Evolutionary conservation across 1,140 invertebrate species (phyloP).

Genomic region (Cyclina sinensis): DNA sequence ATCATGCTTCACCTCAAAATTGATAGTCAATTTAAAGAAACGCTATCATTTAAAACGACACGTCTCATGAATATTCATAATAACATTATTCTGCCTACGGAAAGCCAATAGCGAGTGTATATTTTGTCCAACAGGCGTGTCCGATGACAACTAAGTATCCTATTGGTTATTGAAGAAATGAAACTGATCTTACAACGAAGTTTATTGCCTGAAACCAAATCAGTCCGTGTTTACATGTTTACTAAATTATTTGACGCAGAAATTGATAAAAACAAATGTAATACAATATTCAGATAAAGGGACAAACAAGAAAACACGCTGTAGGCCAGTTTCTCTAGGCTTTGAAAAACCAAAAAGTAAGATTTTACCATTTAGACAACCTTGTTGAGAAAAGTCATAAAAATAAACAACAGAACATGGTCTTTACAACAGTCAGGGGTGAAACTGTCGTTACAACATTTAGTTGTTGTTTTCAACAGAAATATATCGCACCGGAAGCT

Average conservation of each 20-base stretch:
- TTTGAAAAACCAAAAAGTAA: too few relatives aligned
- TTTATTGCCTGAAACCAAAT: slow-evolving; percentile 47
- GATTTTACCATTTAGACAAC: too few relatives aligned
- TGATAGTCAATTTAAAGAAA: slow-evolving; percentile 57
- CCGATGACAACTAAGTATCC: background rate
- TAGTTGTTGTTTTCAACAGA: too few relatives aligned
- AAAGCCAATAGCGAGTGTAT: slow-evolving; percentile 11
- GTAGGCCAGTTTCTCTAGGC: too few relatives aligned
- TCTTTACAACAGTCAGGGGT: too few relatives aligned
- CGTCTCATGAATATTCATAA: slow-evolving; percentile 62
- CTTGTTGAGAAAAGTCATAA: too few relatives aligned
- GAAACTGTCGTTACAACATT: too few relatives aligned
- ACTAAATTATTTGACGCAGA: background rate
- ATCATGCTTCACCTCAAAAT: slow-evolving; percentile 57
- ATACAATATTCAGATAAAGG: slow-evolving; percentile 27
- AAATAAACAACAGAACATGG: too few relatives aligned
- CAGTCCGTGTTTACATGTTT: slow-evolving; percentile 22
- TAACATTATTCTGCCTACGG: background rate
- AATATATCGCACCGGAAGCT: too few relatives aligned
- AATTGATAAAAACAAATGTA: slow-evolving; percentile 25
- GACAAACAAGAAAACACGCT: too few relatives aligned
- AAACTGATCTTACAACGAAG: background rate
- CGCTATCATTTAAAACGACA: slow-evolving; percentile 57
- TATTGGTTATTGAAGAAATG: slow-evolving; percentile 21
- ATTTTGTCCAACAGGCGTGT: slow-evolving; percentile 15